These are phyloP conservation scores for Asobara japonica DNA, from an alignment of 1,140 invertebrate species.

Conservation along the genomic window DNA sequence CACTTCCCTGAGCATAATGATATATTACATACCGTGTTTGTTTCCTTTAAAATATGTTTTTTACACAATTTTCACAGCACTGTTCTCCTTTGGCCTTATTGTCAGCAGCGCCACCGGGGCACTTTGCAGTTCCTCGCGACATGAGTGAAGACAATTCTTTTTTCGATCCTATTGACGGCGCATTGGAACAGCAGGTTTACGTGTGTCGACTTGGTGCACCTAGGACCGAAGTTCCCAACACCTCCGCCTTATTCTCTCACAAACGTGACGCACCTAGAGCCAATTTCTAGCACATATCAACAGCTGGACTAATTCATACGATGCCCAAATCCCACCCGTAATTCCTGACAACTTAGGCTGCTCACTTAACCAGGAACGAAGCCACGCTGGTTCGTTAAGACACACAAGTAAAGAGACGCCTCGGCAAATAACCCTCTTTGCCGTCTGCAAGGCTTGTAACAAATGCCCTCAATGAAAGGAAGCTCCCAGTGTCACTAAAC, in stretches of 20 bases:
- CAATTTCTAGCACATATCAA: background rate
- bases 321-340: background rate
- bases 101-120: too few relatives aligned
- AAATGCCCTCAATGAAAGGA: background rate
- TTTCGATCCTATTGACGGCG: too few relatives aligned
- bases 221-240: too few relatives aligned
- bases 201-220: too few relatives aligned
- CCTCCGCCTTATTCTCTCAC: background rate
- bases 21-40: too few relatives aligned
- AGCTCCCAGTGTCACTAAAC: background rate
- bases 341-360: background rate
- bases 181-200: too few relatives aligned
- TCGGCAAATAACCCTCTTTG: background rate
- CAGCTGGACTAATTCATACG: background rate
- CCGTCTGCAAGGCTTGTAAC: background rate
- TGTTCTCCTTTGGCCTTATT: too few relatives aligned
- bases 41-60: too few relatives aligned
- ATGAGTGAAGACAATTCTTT: too few relatives aligned
- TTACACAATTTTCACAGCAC: too few relatives aligned
- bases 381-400: background rate
- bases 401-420: background rate
- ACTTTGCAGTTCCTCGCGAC: too few relatives aligned
- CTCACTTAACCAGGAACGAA: background rate
- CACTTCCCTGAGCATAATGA: too few relatives aligned
- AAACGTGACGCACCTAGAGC: background rate